phyloP scores from a whole-genome alignment of 2,888 invertebrate species.

The Carterocephalus palaemon region DNA sequence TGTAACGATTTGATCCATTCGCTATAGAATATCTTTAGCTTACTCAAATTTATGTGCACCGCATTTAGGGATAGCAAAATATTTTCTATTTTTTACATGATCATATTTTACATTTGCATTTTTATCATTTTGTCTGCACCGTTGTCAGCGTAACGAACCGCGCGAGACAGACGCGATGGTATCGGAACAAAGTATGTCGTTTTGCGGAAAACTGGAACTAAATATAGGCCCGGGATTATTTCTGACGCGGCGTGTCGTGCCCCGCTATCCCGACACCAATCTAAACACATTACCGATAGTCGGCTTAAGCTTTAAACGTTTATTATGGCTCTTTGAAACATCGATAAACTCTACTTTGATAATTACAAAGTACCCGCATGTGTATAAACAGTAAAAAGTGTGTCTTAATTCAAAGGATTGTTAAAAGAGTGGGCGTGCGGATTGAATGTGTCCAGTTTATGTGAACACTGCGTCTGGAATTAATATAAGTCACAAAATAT shows the following conservation, averaged over 20 bases:
- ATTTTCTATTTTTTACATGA: not conserved
- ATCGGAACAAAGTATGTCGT: conserved; percentile 67
- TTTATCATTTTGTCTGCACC: conserved; percentile 3
- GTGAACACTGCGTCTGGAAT: not conserved
- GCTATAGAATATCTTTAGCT: too few species aligned
- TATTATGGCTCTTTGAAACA: conserved; percentile 52
- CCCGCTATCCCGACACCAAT: conserved; percentile 57
- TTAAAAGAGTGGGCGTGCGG: conserved; percentile 2
- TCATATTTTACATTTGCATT: conserved; percentile 8
- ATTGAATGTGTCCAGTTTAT: not conserved
- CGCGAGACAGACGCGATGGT: conserved; percentile 35
- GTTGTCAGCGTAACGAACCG: not conserved
- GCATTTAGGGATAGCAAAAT: too few species aligned
- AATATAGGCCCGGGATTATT: conserved; percentile 72
- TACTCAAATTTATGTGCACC: too few species aligned
- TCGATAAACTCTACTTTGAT: conserved; percentile 43
- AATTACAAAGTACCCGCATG: conserved; percentile 42
- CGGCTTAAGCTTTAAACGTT: conserved; percentile 53
- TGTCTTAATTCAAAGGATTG: too few species aligned
- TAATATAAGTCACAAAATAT: not conserved
- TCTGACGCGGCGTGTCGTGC: conserved; percentile 63
- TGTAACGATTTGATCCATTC: too few species aligned
- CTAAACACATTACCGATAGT: conserved; percentile 64
- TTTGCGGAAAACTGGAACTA: conserved; percentile 72
- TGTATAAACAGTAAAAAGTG: conserved; percentile 39